Evolutionary conservation across 1,140 invertebrate genomes (phyloP).

Genomic region (Yoshiicerus persimilis): DNA sequence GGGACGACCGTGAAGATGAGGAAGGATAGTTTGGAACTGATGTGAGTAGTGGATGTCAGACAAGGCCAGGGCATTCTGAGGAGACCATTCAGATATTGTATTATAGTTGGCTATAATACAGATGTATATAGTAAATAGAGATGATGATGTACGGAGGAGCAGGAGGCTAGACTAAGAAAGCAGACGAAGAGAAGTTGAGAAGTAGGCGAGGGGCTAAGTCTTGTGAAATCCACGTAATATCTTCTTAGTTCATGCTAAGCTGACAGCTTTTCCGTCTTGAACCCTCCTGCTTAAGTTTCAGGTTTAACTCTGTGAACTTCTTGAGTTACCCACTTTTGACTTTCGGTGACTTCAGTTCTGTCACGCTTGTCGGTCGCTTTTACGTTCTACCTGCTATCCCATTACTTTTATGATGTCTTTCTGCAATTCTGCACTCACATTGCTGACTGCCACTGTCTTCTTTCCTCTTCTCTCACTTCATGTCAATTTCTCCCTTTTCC

Average conservation of each 20-base stretch:
- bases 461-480: not conserved
- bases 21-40: not conserved
- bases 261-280: conserved; percentile 24
- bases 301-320: conserved; percentile 16
- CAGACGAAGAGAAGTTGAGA: not conserved
- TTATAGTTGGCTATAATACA: not conserved
- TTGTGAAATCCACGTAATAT: conserved; percentile 22
- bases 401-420: conserved; percentile 30
- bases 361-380: conserved; percentile 21
- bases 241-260: conserved; percentile 29
- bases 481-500: not conserved
- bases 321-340: conserved; percentile 20
- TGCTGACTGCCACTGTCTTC: not conserved
- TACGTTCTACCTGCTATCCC: conserved; percentile 22
- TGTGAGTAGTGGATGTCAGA: not conserved
- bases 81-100: not conserved
- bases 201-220: conserved; percentile 10
- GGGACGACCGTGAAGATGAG: not conserved
- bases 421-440: conserved; percentile 5
- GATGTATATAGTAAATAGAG: not conserved
- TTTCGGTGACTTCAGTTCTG: conserved; percentile 24
- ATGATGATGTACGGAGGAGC: too few species aligned
- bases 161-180: too few species aligned
- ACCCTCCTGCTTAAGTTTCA: conserved; percentile 8
- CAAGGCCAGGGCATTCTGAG: not conserved